A percentile compares a stretch with the other conserved stretches of the same genome.
phyloP scores from a whole-genome alignment of 2,797 vertebrate species.

The Columba guinea region DNA sequence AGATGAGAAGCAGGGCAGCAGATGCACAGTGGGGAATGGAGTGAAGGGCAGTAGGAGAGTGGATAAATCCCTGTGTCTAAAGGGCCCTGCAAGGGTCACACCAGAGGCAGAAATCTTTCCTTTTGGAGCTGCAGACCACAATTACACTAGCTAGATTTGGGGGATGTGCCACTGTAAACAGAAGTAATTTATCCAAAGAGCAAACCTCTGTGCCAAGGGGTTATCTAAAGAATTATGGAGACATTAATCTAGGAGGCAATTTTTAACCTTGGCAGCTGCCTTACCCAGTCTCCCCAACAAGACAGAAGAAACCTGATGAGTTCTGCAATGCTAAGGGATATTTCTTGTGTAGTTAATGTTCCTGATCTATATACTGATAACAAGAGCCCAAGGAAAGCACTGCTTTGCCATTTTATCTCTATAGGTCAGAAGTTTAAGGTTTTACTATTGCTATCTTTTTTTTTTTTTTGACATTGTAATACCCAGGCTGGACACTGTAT shows the following conservation, averaged over 20 bases:
- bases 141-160: neutral
- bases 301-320: neutral
- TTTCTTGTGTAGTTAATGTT: neutral
- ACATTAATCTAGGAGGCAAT: neutral
- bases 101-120: neutral
- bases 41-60: no score
- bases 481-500: neutral
- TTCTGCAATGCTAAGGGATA: neutral
- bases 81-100: neutral
- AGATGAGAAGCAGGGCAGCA: neutral
- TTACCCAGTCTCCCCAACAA: neutral
- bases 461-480: neutral
- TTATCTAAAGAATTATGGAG: neutral
- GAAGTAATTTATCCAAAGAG: neutral
- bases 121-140: neutral
- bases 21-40: no score
- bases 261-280: conserved; percentile 13
- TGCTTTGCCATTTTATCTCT: neutral
- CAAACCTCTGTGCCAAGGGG: neutral
- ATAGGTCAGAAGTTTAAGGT: neutral
- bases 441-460: neutral
- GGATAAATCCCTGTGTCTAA: neutral
- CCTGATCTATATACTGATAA: neutral
- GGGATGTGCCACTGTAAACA: neutral
- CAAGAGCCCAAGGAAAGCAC: neutral